Conservation (phyloP, 64 coral and sea anemone species). For the Actinia equina region DNA sequence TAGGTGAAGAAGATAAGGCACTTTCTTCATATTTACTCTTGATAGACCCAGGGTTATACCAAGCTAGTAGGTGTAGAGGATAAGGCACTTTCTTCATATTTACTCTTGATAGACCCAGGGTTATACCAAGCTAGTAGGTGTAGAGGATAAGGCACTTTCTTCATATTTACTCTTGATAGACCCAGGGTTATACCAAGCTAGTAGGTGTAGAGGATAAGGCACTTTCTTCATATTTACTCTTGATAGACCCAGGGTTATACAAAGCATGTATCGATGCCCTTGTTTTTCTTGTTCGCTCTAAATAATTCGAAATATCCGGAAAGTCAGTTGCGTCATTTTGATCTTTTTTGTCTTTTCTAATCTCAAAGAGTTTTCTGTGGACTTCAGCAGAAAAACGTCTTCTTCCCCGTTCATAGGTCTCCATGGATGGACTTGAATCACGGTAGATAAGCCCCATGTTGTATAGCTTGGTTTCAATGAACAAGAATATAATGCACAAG, state of each 20-base stretch:
- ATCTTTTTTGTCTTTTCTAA: constrained; percentile 13
- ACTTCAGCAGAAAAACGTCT: constrained; percentile 55
- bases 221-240: constrained; percentile 32
- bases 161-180: constrained; percentile 31
- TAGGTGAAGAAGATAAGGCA: no score
- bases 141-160: no score
- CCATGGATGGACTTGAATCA: constrained; percentile 20
- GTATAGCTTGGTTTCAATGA: constrained; percentile 70
- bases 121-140: no score
- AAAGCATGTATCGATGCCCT: constrained; percentile 36
- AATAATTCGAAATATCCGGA: constrained; percentile 76
- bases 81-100: no score
- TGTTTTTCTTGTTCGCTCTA: constrained; percentile 45
- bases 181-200: constrained; percentile 55
- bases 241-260: constrained; percentile 52
- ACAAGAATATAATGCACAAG: constrained; percentile 62
- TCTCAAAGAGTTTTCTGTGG: constrained; percentile 52
- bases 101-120: no score
- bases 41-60: no score
- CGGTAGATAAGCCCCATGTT: constrained; percentile 68
- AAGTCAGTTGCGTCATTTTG: background rate
- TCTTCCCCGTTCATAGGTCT: constrained; percentile 4
- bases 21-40: no score
- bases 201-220: constrained; percentile 5
- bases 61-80: no score